Base-by-base conservation (phyloP, 2,113 vertebrate genomes). In the Strigops habroptila region DNA sequence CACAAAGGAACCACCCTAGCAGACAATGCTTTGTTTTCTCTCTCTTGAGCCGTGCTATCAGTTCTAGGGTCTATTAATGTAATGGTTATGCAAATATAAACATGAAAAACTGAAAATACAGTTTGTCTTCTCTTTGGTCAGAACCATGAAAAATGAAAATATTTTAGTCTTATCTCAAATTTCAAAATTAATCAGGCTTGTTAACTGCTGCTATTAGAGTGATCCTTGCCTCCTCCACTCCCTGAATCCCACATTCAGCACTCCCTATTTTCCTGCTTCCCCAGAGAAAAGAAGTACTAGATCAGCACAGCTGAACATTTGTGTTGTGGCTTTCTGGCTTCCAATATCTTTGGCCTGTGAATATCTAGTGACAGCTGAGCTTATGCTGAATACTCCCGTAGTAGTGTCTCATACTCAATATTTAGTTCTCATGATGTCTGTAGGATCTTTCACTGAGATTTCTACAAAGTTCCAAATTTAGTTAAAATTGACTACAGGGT, bases 351-450 rank as follows among this genome's bases (percentile, higher is more conserved):
- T 53, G 24, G 7, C 12, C 30, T 70, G 18, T 63, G 31, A 48
- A 35, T 65, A 67, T 24, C 24, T 70, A 51, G 15, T 49, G 49
- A 27, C 44, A 88, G 10, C 31, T 79, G 33, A 60, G 7, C 7
- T 86, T 33, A 43, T 30, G 6, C 9, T 86, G 30, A 8, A 13
- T 63, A 52, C 3, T 63, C 41, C 52, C 51, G 25, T 75, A 14
- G 21, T 25, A 59, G 11, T 1, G 0, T 52, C 37, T 81, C 22
- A 62, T 65, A 15, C 5, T 65, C 2, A 0, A 7, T 39, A 49
- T 51, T 60, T 60, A n/a, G 7, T 41, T 73, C 37, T 76, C 21
- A 33, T 21, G 9, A 7, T 64, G 64, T 25, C 23, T 73, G 17
- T 10, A 64, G 41, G 13, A 71, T 21, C 25, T 62, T 77, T 77